Conservation (phyloP, 2,797 vertebrate genomes). For the Scleropages formosus region DNA sequence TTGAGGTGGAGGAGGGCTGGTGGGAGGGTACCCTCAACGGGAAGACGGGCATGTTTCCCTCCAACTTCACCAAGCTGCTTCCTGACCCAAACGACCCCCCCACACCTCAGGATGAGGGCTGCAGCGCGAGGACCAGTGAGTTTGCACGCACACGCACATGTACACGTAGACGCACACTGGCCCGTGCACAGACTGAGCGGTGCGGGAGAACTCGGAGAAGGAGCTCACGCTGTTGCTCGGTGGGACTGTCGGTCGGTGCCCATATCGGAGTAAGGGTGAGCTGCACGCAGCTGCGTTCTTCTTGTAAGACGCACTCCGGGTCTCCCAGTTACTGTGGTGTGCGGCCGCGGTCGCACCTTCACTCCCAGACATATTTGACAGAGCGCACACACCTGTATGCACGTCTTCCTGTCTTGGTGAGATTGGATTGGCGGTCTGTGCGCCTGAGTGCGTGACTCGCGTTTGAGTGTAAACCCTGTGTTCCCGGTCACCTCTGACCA, state of each 20-base stretch:
- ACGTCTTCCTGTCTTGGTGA: background rate
- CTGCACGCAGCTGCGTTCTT: too few species aligned
- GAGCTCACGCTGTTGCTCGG: background rate
- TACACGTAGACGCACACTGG: too few species aligned
- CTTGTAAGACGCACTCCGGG: too few species aligned
- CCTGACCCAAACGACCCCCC: constrained; percentile 73
- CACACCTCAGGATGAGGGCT: constrained; percentile 78
- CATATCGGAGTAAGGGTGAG: too few species aligned
- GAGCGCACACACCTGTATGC: background rate
- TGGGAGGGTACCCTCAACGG: constrained; percentile 93
- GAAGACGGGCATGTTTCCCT: constrained; percentile 94
- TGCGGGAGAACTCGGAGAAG: background rate
- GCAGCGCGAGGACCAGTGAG: constrained; percentile 83
- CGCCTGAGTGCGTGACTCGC: constrained; percentile 13
- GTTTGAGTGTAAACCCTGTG: constrained; percentile 28
- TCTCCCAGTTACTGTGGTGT: too few species aligned
- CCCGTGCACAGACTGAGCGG: background rate
- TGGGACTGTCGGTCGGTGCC: too few species aligned
- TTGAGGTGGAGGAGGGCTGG: constrained; percentile 96
- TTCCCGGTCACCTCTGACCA: constrained; percentile 17
- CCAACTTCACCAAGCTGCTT: constrained; percentile 93
- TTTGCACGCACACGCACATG: constrained; percentile 21
- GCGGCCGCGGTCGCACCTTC: too few species aligned
- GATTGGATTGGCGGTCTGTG: background rate
- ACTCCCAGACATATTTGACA: background rate